A percentile compares a stretch with the other conserved stretches of the same genome.
Evolutionary conservation across 1,140 invertebrate species (phyloP).

Genomic region (Cyclina sinensis): DNA sequence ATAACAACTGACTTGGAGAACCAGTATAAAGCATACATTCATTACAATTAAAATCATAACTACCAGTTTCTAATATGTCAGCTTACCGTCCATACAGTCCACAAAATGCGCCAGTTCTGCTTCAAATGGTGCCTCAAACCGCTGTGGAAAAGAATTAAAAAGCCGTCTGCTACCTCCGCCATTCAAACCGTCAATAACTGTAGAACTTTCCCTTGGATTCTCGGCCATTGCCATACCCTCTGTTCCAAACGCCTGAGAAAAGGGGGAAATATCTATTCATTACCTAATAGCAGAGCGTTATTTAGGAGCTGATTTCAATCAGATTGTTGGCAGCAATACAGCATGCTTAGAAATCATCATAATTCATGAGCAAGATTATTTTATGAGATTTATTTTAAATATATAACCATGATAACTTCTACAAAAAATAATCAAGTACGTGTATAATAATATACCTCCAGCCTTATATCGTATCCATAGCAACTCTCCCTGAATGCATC

Average conservation of each 20-base stretch:
- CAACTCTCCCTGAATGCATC: constrained; percentile 71
- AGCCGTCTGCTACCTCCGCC: constrained; percentile 47
- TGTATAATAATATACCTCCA: constrained; percentile 74
- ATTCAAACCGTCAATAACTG: constrained; percentile 37
- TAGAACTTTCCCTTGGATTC: constrained; percentile 67
- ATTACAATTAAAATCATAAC: no score
- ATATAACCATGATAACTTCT: no score
- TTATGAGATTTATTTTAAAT: no score
- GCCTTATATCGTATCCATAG: constrained; percentile 78
- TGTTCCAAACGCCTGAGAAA: constrained; percentile 71
- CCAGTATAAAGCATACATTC: no score
- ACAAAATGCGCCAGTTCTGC: constrained; percentile 73
- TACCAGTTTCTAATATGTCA: no score
- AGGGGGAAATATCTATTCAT: constrained; percentile 13
- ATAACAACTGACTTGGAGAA: no score
- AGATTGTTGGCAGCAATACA: no score
- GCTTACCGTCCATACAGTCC: constrained; percentile 72
- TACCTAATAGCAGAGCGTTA: no score
- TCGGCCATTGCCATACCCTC: constrained; percentile 67
- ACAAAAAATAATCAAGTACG: no score
- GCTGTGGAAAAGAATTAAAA: constrained; percentile 70
- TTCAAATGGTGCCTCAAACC: constrained; percentile 71
- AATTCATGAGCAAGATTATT: no score
- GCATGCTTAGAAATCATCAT: no score
- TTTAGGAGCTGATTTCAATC: no score